Conservation (phyloP, 2,888 invertebrate species). For the Cylloceria caligata region DNA sequence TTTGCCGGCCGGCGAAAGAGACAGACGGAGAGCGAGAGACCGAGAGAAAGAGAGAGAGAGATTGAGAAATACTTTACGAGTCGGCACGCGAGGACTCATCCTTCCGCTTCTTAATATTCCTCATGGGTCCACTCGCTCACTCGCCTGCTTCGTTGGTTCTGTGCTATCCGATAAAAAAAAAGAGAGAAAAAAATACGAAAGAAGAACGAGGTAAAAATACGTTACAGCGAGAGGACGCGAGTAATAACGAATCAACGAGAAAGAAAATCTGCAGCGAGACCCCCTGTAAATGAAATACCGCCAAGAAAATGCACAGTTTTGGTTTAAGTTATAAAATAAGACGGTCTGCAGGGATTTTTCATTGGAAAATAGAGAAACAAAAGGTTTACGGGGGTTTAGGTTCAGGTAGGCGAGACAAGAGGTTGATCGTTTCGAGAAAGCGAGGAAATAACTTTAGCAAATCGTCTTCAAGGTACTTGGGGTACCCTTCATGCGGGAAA, state of each 20-base stretch:
- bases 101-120: constrained; percentile 67
- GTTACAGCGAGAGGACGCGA: constrained; percentile 19
- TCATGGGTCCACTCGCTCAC: constrained; percentile 41
- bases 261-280: not conserved
- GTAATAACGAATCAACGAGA: not conserved
- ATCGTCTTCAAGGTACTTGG: constrained; percentile 26
- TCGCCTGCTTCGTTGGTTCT: constrained; percentile 29
- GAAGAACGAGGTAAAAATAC: not conserved
- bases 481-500: constrained; percentile 47
- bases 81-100: constrained; percentile 64
- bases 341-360: not conserved
- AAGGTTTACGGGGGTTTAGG: not conserved
- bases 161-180: constrained; percentile 29
- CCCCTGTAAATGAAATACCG: constrained; percentile 4
- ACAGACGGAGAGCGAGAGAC: no score
- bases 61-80: constrained; percentile 57
- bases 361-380: not conserved
- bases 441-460: constrained; percentile 33
- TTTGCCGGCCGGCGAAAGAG: constrained; percentile 28
- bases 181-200: not conserved
- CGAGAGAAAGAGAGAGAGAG: not conserved
- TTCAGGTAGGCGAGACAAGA: not conserved
- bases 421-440: not conserved
- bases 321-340: not conserved
- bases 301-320: not conserved